Evolutionary conservation across 2,113 vertebrate species (phyloP).

Genomic region (Dolichotis patagonum): DNA sequence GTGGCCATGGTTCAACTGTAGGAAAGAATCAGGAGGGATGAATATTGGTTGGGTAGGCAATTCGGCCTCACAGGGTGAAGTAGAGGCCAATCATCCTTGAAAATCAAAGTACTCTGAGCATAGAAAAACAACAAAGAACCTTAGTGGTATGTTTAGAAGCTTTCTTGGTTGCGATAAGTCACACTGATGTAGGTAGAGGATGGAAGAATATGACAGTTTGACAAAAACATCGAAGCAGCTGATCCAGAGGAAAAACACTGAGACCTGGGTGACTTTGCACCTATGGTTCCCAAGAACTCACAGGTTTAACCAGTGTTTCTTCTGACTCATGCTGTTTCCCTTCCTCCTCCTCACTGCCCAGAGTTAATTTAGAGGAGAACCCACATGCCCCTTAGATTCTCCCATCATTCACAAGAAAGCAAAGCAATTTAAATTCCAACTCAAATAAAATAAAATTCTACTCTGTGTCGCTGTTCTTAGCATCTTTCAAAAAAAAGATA

Average conservation of each 20-base stretch:
- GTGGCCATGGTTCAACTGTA: not conserved
- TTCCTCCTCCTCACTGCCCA: not conserved
- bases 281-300: not conserved
- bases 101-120: not conserved
- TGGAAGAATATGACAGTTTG: not conserved
- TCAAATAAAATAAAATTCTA: not conserved
- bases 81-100: not conserved
- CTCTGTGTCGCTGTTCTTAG: not conserved
- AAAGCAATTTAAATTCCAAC: fast-evolving
- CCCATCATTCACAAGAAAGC: not conserved
- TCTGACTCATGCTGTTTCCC: not conserved
- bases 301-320: not conserved
- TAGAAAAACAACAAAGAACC: conserved; percentile 15
- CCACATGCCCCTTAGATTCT: not conserved
- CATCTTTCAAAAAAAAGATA: conserved; percentile 28
- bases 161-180: not conserved
- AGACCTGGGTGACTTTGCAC: conserved; percentile 47
- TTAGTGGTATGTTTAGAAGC: not conserved
- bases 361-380: not conserved
- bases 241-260: conserved; percentile 42
- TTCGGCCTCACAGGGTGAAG: not conserved
- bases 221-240: conserved; percentile 45
- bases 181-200: not conserved
- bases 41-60: not conserved
- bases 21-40: not conserved